Evolutionary conservation across 2,797 vertebrate species (phyloP), one percentile per base, ranked within the genome.

Genomic region (Gallinago nigripennis): DNA sequence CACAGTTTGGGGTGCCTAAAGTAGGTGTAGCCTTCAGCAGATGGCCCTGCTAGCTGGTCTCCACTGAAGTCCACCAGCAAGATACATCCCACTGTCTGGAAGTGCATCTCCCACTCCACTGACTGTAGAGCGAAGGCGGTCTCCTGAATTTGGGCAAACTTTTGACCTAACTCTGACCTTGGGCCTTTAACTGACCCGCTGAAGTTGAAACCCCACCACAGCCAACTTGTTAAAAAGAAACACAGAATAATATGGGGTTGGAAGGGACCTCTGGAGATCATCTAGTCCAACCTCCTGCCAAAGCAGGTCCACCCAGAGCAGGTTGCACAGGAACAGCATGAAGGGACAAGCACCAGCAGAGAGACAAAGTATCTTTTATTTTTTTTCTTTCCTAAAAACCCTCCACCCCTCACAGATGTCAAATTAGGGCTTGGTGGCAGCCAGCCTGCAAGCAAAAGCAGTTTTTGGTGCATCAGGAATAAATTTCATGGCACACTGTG

Each of bases 361-460:
- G 64, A 73, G 12, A 73, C 33, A 66, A 92, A 66, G 24, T 51
- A 48, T 6, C 4, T 24, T n/a, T 57, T 61, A 6, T 16, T 33
- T 43, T 57, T 57, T 16, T 11, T 33, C 14, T 31, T 56, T n/a
- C 10, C 6, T 28, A 24, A 57, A 85, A 93, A 23, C 3, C 1
- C 19, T 88, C 19, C 16, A 6, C 2, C 4, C 20, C 33, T 50
- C 39, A 25, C 45, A 31, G 37, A 16, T 12, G 8, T 27, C 15
- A 30, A 30, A 39, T 56, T 7, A 37, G n/a, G 31, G 25, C 7
- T 80, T 37, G 25, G 50, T 39, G 53, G 51, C 64, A 54, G 33
- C 31, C 50, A 50, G 35, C 21, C 31, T 78, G 31, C 54, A 50
- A 0, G 1, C 8, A 65, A 53, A 70, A 79, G 39, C 2, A 0